Percentiles rank a stretch among this genome's conserved stretches.
These are phyloP conservation scores for Setipinna tenuifilis DNA, from an alignment of 2,797 vertebrate species.

Conservation along the genomic window DNA sequence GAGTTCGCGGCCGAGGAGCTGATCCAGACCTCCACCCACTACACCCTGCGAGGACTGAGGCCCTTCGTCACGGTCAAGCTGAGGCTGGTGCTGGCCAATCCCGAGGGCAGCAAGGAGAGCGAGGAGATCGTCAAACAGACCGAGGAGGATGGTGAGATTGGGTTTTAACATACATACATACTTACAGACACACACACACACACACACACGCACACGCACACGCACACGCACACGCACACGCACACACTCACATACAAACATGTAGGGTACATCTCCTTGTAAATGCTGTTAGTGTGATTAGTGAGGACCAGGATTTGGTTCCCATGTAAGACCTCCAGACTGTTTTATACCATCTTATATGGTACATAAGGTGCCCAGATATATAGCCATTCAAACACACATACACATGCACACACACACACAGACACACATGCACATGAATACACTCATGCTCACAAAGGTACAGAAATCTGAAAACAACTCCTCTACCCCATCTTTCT, in stretches of 20 bases:
- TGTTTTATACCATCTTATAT: no score
- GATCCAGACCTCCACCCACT: constrained; percentile 93
- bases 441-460: not conserved
- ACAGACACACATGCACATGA: not conserved
- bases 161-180: constrained; percentile 9
- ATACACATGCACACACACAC: not conserved
- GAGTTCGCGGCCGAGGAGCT: constrained; percentile 90
- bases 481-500: no score
- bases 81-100: constrained; percentile 88
- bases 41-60: constrained; percentile 88
- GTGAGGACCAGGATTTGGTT: no score
- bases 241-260: not conserved
- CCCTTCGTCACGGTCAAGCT: constrained; percentile 92
- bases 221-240: not conserved
- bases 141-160: constrained; percentile 87
- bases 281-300: no score
- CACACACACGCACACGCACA: constrained; percentile 17
- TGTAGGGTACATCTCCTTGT: no score
- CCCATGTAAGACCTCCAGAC: no score
- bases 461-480: not conserved
- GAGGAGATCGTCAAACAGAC: constrained; percentile 95
- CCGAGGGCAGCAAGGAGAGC: constrained; percentile 93
- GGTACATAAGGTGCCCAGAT: not conserved
- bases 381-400: not conserved
- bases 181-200: not conserved